These are phyloP conservation scores for Tenthredo mesomela DNA, from an alignment of 2,888 invertebrate species.

Conservation along the genomic window DNA sequence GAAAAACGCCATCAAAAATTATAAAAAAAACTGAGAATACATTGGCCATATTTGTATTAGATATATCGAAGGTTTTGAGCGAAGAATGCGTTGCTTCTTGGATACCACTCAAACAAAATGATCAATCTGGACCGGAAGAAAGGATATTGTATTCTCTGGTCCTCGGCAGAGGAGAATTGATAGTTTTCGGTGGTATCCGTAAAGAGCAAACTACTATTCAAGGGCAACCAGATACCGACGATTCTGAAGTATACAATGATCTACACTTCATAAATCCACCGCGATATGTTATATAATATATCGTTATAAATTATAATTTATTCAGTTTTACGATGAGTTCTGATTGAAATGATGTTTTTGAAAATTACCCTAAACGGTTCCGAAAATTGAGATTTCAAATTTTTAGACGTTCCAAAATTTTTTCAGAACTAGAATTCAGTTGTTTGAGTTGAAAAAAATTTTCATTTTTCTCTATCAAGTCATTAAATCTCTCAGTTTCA, in stretches of 20 bases:
- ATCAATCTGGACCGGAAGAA: conserved; percentile 89
- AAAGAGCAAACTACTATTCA: conserved; percentile 85
- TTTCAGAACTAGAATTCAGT: background rate
- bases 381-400: background rate
- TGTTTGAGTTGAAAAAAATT: background rate
- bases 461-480: background rate
- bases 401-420: background rate
- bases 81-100: conserved; percentile 84
- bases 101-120: conserved; percentile 85
- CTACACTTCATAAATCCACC: conserved; percentile 75
- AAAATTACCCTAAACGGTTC: background rate
- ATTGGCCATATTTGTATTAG: conserved; percentile 91
- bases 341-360: background rate
- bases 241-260: conserved; percentile 75
- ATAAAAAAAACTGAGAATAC: conserved; percentile 84
- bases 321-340: background rate
- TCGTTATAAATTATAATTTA: background rate
- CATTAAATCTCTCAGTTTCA: too few species aligned
- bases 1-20: conserved; percentile 75
- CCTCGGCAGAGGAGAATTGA: conserved; percentile 93
- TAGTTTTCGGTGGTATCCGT: conserved; percentile 97
- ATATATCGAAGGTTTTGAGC: conserved; percentile 87
- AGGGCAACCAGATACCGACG: conserved; percentile 69
- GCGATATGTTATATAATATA: conserved; percentile 71
- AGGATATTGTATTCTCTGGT: conserved; percentile 94